phyloP scores from a whole-genome alignment of 2,113 vertebrate species.

The Mirza zaza region DNA sequence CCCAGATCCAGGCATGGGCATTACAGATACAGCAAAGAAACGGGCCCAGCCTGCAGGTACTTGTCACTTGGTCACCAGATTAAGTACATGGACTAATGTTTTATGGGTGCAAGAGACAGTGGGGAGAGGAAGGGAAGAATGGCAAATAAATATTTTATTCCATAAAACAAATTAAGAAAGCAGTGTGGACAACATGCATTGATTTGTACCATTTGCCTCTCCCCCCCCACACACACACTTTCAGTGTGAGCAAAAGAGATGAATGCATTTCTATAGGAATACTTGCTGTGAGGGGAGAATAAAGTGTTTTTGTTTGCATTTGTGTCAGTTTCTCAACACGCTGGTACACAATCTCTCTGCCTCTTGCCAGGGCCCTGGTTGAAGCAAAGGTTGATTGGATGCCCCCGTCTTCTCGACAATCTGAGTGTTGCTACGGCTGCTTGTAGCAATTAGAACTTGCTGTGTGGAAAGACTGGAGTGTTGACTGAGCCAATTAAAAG shows the following conservation, averaged over 20 bases:
- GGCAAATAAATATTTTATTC: neutral
- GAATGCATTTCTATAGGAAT: neutral
- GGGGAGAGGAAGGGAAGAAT: neutral
- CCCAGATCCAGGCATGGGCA: neutral
- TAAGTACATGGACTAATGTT: neutral
- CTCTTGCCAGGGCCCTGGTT: neutral
- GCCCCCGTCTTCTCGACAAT: neutral
- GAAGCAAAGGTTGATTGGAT: neutral
- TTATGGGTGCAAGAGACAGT: neutral
- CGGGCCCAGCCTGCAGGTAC: accelerated
- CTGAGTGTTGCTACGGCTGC: conserved; percentile 59
- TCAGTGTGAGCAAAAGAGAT: neutral
- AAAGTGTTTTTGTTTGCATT: neutral
- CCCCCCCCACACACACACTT: accelerated
- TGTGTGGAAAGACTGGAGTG: conserved; percentile 80
- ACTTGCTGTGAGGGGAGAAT: accelerated
- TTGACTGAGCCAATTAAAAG: conserved; percentile 88
- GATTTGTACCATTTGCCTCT: neutral
- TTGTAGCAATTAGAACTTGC: conserved; percentile 86
- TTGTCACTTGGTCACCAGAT: neutral
- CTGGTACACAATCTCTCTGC: accelerated
- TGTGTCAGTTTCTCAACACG: neutral
- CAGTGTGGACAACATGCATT: too few relatives aligned
- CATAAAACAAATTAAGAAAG: neutral
- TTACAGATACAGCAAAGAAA: neutral